A percentile compares a stretch with the other conserved stretches of the same genome.
phyloP scores from a whole-genome alignment of 2,113 vertebrate genomes.

The Macroglossus sobrinus region DNA sequence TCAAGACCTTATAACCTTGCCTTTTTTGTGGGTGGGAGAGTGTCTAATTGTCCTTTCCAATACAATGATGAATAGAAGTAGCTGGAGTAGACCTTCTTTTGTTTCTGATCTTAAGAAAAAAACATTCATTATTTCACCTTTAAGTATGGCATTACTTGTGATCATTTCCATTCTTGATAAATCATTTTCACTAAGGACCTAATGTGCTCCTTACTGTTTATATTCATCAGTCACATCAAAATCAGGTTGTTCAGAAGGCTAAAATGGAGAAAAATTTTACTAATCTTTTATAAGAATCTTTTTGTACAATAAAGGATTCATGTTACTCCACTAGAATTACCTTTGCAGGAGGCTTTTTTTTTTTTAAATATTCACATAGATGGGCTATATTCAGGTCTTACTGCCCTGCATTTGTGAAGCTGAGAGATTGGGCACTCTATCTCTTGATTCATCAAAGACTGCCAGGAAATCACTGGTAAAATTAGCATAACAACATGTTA shows the following conservation, averaged over 20 bases:
- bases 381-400: not conserved
- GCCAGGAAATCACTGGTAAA: not conserved
- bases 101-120: not conserved
- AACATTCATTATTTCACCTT: not conserved
- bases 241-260: not conserved
- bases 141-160: not conserved
- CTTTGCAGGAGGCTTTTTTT: not conserved
- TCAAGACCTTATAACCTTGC: not conserved
- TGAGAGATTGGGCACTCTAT: not conserved
- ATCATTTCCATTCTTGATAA: not conserved
- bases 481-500: not conserved
- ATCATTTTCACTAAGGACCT: not conserved
- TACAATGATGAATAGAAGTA: not conserved
- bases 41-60: not conserved
- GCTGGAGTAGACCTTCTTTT: not conserved
- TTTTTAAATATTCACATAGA: not conserved
- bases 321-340: not conserved
- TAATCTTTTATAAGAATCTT: not conserved
- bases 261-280: not conserved
- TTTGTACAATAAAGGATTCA: not conserved
- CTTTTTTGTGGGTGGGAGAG: not conserved
- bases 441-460: not conserved
- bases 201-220: not conserved
- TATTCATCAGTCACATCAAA: not conserved
- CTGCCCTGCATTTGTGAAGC: not conserved